Evolutionary conservation across 1,140 invertebrate genomes (phyloP).

Genomic region (Neotoxoptera formosana): DNA sequence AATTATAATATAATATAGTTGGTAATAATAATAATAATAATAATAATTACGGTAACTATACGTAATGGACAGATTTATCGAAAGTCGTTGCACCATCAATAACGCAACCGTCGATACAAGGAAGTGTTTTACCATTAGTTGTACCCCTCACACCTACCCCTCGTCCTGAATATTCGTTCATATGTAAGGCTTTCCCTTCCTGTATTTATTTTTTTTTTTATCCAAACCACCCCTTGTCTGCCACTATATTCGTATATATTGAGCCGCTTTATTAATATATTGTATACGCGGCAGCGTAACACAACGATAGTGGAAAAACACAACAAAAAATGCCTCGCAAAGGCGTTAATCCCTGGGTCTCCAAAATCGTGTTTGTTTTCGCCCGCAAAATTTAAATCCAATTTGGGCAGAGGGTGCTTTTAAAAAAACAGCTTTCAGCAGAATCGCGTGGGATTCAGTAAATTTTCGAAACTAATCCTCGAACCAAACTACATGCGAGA

Average conservation of each 20-base stretch:
- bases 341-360: constrained; percentile 24
- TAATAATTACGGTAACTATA: constrained; percentile 46
- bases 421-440: constrained; percentile 24
- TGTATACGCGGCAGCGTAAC: neutral
- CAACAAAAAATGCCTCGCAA: neutral
- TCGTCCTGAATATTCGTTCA: neutral
- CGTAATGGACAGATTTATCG: constrained; percentile 54
- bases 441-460: constrained; percentile 19
- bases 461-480: constrained; percentile 24
- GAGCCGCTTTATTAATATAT: constrained; percentile 20
- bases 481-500: neutral
- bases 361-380: constrained; percentile 51
- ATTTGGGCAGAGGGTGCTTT: constrained; percentile 28
- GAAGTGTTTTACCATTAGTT: constrained; percentile 58
- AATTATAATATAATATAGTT: constrained; percentile 2
- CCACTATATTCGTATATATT: neutral
- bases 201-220: neutral
- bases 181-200: constrained; percentile 18
- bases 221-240: too few species aligned
- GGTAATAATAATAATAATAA: constrained; percentile 43
- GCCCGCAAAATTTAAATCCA: constrained; percentile 46
- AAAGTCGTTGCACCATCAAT: constrained; percentile 44
- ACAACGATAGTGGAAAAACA: constrained; percentile 27
- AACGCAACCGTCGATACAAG: constrained; percentile 46
- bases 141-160: neutral